Conservation (phyloP, 2,888 invertebrate species). For the Dynastes tityus region DNA sequence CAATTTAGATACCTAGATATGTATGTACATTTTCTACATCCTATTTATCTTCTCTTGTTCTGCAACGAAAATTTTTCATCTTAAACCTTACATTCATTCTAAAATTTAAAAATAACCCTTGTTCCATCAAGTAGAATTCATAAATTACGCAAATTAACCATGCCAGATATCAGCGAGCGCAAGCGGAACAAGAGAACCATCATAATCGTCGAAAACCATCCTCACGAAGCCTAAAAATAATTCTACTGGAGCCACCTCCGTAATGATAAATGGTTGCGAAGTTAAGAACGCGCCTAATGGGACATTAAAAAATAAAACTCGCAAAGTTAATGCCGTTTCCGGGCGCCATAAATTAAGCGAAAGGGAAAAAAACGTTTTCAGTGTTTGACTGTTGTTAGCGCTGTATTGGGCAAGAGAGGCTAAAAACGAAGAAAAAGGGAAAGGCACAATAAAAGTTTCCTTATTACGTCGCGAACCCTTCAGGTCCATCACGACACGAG, state of each 20-base stretch:
- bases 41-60: too few relatives aligned
- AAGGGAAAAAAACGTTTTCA: constrained; percentile 18
- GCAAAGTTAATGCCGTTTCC: constrained; percentile 42
- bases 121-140: not conserved
- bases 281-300: constrained; percentile 45
- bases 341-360: constrained; percentile 37
- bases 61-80: too few relatives aligned
- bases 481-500: not conserved
- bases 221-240: not conserved
- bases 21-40: too few relatives aligned
- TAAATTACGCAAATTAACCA: constrained; percentile 9
- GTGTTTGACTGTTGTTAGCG: constrained; percentile 12
- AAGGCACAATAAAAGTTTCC: constrained; percentile 40
- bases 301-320: constrained; percentile 46
- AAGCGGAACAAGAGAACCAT: not conserved
- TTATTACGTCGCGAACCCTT: constrained; percentile 31
- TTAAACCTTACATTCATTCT: too few relatives aligned
- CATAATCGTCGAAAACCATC: constrained; percentile 19
- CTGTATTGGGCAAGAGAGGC: not conserved
- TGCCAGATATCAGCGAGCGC: not conserved
- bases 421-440: not conserved
- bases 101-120: constrained; percentile 3
- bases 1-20: too few relatives aligned
- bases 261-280: constrained; percentile 28
- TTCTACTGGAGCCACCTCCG: not conserved